Percentiles rank a stretch among this genome's conserved stretches.
phyloP scores from a whole-genome alignment of 2,797 vertebrate genomes.

The Bovichtus variegatus region DNA sequence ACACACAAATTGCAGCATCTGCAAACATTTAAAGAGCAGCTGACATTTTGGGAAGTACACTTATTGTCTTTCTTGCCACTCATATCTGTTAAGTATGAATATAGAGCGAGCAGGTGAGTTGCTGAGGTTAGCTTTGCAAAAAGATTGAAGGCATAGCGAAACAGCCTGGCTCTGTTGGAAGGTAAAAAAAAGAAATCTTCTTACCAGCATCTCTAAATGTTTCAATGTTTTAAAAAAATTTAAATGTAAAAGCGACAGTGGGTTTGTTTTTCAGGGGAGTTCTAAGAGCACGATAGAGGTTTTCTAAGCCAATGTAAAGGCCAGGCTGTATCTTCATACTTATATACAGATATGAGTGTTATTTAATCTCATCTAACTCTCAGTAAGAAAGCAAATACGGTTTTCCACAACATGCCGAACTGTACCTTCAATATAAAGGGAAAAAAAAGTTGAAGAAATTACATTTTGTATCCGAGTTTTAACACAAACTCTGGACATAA shows the following conservation, averaged over 20 bases:
- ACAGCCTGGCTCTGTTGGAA: background rate
- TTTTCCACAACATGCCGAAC: background rate
- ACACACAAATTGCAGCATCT: background rate
- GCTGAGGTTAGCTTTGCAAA: background rate
- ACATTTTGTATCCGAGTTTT: background rate
- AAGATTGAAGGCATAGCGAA: too few species aligned
- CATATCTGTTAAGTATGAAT: background rate
- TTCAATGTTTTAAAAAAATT: background rate
- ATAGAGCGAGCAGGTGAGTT: too few species aligned
- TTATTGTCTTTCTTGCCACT: background rate
- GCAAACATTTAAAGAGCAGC: background rate
- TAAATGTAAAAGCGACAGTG: background rate
- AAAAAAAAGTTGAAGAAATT: background rate
- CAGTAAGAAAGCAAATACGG: background rate
- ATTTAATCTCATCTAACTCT: background rate
- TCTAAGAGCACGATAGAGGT: background rate
- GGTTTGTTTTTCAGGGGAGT: background rate
- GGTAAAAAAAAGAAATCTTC: background rate
- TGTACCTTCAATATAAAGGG: background rate
- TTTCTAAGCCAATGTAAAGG: background rate
- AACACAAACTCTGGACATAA: background rate
- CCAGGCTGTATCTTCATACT: background rate
- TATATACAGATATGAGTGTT: background rate
- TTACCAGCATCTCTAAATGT: background rate
- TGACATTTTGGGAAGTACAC: background rate